Conservation (phyloP, 2,797 vertebrate species). For the Parauchenoglanis ngamensis region DNA sequence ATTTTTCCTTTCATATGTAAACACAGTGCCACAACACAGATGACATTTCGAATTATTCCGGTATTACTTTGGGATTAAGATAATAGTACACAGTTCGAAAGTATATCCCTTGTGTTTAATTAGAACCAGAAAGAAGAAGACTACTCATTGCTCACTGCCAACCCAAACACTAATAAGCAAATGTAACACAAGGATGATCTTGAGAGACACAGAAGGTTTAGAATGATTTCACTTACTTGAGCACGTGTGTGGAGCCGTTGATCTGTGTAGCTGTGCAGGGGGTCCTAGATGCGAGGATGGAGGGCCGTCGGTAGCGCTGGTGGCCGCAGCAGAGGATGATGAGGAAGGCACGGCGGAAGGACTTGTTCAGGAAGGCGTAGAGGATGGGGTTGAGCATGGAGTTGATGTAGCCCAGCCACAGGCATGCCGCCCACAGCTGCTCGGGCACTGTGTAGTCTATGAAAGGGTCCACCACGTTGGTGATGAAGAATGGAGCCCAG, state of each 20-base stretch:
- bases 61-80: background rate
- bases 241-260: slow-evolving; percentile 93
- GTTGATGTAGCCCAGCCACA: slow-evolving; percentile 99
- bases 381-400: slow-evolving; percentile 98
- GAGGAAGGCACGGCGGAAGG: slow-evolving; percentile 99
- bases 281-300: slow-evolving; percentile 82
- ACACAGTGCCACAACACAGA: background rate
- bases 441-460: slow-evolving; percentile 90
- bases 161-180: slow-evolving; percentile 11
- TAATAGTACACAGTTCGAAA: background rate
- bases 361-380: slow-evolving; percentile 99
- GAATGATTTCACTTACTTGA: slow-evolving; percentile 83
- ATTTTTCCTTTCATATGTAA: background rate
- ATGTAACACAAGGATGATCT: background rate
- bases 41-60: background rate
- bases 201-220: background rate
- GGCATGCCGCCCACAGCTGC: slow-evolving; percentile 92
- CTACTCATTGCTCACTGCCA: background rate
- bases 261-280: slow-evolving; percentile 91
- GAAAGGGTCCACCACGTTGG: slow-evolving; percentile 97
- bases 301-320: slow-evolving; percentile 88
- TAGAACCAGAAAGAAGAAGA: slow-evolving; percentile 10
- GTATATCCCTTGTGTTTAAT: slow-evolving; percentile 16
- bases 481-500: slow-evolving; percentile 98
- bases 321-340: slow-evolving; percentile 97